Base-by-base conservation (phyloP, 2,797 vertebrate species). In the Oceanodroma leucorhoa region DNA sequence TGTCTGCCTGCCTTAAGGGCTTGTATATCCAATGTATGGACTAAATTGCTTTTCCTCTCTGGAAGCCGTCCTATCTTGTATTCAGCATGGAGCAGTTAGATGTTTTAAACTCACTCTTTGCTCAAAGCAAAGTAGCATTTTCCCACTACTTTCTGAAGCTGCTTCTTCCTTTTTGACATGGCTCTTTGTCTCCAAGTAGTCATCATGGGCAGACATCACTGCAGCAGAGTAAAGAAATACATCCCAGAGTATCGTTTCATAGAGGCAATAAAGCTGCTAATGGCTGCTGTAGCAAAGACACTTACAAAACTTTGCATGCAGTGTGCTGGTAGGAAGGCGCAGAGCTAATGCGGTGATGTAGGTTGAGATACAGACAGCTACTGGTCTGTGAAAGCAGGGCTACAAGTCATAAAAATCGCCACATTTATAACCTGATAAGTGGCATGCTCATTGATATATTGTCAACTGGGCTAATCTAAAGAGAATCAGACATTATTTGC, bases 181-280 rank as follows among this genome's bases (percentile, higher is more conserved):
- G 15, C 65, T 87, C 40, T 95, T 87, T 92, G 81, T 92, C 86
- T 95, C 93, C 50, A 92, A 73, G 81, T 62, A 95, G 54, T 69
- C 89, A 85, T 85, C 81, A 54, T 29, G 69, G 60, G 54, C 57
- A 91, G 71, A 41, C 53, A 87, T 62, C 45, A 62, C 54, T 53
- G 54, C 82, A 70, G 58, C 53, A 78, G n/a, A 36, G 45, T 70
- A 60, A 88, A 78, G 75, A 90, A 96, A 83, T 64, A 87, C 67
- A 94, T 91, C 57, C 73, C 67, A 80, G 34, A 83, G 54, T 69
- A 50, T 78, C 3, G 0, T 65, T 95, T 93, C 81, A 41, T 72
- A 46, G 3, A 78, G 75, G 61, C 54, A 95, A 53, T 96, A 92
- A 93, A 96, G 67, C 54, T 89, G 81, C 41, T 93, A 85, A 96